Evolutionary conservation across 2,888 invertebrate species (phyloP).

Genomic region (Zootermopsis nevadensis): DNA sequence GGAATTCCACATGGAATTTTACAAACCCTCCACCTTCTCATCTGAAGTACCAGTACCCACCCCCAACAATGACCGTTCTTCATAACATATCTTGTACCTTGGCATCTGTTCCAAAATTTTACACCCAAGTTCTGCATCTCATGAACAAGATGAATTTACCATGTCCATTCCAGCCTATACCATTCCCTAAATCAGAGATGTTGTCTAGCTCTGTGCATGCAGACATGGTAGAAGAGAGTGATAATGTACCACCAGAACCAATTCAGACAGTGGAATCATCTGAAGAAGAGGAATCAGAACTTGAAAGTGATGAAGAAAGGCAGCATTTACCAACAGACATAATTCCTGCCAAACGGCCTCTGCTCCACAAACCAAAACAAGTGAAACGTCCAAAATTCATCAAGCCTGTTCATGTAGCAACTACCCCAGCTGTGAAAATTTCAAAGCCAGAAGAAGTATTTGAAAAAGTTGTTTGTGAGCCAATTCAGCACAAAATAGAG

Average conservation of each 20-base stretch:
- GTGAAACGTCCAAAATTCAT: slow-evolving; percentile 70
- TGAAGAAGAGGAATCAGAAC: slow-evolving; percentile 70
- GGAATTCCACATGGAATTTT: slow-evolving; percentile 72
- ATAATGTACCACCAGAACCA: background rate
- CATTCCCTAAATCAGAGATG: slow-evolving; percentile 53
- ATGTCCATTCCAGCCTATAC: slow-evolving; percentile 75
- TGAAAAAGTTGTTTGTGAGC: slow-evolving; percentile 65
- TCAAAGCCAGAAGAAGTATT: slow-evolving; percentile 67
- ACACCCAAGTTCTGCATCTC: slow-evolving; percentile 83
- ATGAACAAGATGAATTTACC: slow-evolving; percentile 96
- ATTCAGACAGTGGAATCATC: background rate
- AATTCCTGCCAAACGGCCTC: slow-evolving; percentile 65
- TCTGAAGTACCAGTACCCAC: slow-evolving; percentile 84
- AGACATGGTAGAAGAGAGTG: background rate
- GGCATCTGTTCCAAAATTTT: slow-evolving; percentile 82
- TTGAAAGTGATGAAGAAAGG: slow-evolving; percentile 72
- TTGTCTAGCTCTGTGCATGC: background rate
- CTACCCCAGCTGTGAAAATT: slow-evolving; percentile 56
- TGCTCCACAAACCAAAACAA: slow-evolving; percentile 63
- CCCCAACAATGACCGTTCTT: slow-evolving; percentile 76
- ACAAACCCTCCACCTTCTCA: slow-evolving; percentile 81
- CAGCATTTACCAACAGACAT: slow-evolving; percentile 56
- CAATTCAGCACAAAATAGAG: slow-evolving; percentile 66
- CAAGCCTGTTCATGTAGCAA: slow-evolving; percentile 65
- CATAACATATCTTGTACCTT: slow-evolving; percentile 83